Evolutionary conservation across 2,797 vertebrate genomes (phyloP), one percentile per base, ranked within the genome.

Genomic region (Lepus townsendii): DNA sequence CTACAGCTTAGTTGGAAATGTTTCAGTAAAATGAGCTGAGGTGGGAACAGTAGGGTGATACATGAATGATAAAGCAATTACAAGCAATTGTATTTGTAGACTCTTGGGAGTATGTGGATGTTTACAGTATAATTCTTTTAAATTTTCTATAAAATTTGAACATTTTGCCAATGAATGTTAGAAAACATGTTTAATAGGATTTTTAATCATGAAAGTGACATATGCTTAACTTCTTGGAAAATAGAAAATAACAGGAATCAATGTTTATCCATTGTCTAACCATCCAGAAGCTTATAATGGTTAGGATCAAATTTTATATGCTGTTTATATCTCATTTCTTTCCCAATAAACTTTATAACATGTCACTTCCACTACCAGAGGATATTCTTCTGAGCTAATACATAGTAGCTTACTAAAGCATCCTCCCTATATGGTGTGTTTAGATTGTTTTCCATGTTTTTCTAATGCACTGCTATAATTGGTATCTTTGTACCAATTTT

Each of bases 221-320:
- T 30, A 19, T 75, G 6, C 38, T 63, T 52, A 26, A 92, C 42
- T 88, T 66, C 75, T 93, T 84, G 30, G 12, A 87, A 90, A 94
- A 42, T 13, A 75, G 68, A 68, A 83, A 90, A 84, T 78, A 19
- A 72, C 91, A 78, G n/a, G 54, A 78, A 19, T 26, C 88, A 57
- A 82, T 78, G 50, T 62, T 57, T 82, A 65, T 69, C 3, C 9
- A 4, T 88, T 47, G 24, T 7, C 4, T 1, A 89, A 4, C 20
- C 11, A 60, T 77, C 30, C 14, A 47, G 76, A 90, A 83, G 60
- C 69, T 73, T 62, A 62, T 83, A 75, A 54, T 66, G 60, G 4
- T 6, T 65, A 3, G n/a, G 47, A 47, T 69, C 19, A n/a, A 75
- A 32, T 87, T 91, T 65, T 65, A 66, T 7, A 30, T 52, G 12